phyloP scores from a whole-genome alignment of 2,113 vertebrate genomes.

The Melanotaenia duboulayi region DNA sequence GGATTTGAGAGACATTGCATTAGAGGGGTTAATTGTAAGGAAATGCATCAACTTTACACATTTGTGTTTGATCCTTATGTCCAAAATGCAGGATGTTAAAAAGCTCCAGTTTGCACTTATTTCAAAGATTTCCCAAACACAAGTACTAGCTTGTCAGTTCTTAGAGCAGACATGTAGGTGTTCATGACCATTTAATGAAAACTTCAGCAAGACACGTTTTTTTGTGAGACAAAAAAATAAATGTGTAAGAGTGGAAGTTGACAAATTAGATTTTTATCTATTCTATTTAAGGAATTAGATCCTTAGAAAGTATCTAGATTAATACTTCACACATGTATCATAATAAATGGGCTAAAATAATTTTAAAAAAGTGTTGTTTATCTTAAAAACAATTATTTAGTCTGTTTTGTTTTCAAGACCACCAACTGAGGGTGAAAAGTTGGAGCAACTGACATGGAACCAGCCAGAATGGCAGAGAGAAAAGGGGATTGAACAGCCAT shows the following conservation, averaged over 20 bases:
- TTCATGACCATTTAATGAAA: neutral
- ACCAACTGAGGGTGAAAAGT: slow-evolving; percentile 29
- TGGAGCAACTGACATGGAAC: slow-evolving; percentile 31
- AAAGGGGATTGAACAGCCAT: slow-evolving; percentile 39
- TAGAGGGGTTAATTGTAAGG: no score
- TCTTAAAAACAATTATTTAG: neutral
- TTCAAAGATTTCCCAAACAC: neutral
- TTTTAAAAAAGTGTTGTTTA: no score
- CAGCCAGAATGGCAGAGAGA: slow-evolving; percentile 20
- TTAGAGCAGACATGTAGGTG: neutral
- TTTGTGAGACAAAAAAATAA: no score
- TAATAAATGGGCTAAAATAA: no score
- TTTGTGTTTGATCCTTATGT: no score
- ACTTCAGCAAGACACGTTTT: neutral
- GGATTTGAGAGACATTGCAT: no score
- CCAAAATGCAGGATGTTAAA: no score
- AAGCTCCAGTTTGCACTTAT: no score
- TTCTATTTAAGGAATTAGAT: neutral
- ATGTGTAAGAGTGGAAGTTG: neutral
- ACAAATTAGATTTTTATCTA: no score
- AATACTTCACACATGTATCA: no score
- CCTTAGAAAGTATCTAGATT: no score
- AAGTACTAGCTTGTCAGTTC: neutral
- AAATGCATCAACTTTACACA: no score
- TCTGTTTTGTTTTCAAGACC: slow-evolving; percentile 1